phyloP scores from a whole-genome alignment of 2,113 vertebrate species.

The Sterrhoptilus dennistouni region DNA sequence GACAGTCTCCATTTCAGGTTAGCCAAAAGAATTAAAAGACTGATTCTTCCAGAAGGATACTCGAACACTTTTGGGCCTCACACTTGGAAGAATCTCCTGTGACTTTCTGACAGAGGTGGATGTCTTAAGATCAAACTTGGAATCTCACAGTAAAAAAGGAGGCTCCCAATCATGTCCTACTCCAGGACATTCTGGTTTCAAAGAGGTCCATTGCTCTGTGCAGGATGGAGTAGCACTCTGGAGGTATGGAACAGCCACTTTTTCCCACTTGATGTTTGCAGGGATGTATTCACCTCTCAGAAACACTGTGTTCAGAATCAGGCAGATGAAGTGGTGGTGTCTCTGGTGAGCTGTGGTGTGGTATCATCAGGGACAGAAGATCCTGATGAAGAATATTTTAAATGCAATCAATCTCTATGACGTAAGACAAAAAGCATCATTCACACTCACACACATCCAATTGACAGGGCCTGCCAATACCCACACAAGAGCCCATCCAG shows the following conservation, averaged over 20 bases:
- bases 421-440: conserved; percentile 26
- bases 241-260: neutral
- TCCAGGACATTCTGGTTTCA: neutral
- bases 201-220: neutral
- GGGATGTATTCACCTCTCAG: neutral
- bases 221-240: neutral
- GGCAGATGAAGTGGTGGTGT: neutral
- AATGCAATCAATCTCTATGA: neutral
- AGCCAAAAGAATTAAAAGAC: neutral
- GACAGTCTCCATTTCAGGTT: neutral
- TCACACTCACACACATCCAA: neutral
- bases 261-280: neutral
- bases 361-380: neutral
- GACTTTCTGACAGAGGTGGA: neutral
- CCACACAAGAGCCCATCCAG: neutral
- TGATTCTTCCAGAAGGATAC: neutral
- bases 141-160: neutral
- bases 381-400: neutral
- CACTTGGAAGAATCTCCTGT: neutral
- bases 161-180: neutral
- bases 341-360: conserved; percentile 8
- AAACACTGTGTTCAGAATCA: conserved; percentile 18
- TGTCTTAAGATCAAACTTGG: neutral
- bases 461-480: conserved; percentile 17
- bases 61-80: neutral